Evolutionary conservation across 2,113 vertebrate species (phyloP).

Genomic region (Myrmophylax atrothorax): DNA sequence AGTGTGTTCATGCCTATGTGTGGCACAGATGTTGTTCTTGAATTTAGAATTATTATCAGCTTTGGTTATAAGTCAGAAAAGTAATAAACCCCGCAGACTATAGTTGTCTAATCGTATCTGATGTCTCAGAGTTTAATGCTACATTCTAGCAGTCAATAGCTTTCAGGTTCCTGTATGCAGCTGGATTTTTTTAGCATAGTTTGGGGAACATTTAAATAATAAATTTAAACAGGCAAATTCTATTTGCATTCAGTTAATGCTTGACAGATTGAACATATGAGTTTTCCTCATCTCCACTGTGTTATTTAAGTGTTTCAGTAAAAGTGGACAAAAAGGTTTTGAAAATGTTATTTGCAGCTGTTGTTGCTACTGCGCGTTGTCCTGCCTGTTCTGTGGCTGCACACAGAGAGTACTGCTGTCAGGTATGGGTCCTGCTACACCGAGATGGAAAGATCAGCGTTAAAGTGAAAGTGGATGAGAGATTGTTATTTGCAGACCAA

Average conservation of each 20-base stretch:
- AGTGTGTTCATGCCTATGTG: neutral
- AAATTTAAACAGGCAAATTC: neutral
- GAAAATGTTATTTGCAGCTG: slow-evolving; percentile 6
- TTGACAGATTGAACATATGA: neutral
- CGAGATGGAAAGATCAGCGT: neutral
- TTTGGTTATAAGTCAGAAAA: neutral
- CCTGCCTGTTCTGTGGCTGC: neutral
- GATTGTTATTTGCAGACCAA: neutral
- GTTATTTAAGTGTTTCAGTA: neutral
- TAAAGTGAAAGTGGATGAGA: neutral
- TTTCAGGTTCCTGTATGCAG: neutral
- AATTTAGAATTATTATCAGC: neutral
- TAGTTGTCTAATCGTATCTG: neutral
- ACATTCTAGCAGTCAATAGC: neutral
- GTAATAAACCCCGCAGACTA: neutral
- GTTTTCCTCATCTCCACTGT: neutral
- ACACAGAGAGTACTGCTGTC: neutral
- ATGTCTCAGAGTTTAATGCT: neutral
- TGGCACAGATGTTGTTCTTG: neutral
- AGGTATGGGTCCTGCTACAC: neutral
- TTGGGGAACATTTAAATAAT: neutral
- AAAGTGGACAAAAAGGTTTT: slow-evolving; percentile 11
- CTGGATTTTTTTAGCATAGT: neutral
- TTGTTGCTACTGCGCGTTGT: neutral
- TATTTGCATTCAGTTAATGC: neutral